These are phyloP conservation scores for Miopithecus talapoin DNA, from an alignment of 2,797 vertebrate genomes.

Conservation along the genomic window DNA sequence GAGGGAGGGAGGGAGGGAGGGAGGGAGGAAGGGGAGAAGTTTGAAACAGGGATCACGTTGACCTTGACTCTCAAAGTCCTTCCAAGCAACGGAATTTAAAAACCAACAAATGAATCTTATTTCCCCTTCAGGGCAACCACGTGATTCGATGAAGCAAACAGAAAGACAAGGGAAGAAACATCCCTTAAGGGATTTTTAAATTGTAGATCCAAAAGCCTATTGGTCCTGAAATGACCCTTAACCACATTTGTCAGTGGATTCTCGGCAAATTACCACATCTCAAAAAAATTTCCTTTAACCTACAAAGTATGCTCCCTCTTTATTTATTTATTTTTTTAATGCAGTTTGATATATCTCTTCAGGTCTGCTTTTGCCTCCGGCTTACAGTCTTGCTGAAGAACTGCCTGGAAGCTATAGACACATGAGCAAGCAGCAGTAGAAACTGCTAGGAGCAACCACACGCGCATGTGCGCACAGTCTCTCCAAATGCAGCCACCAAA, in stretches of 20 bases:
- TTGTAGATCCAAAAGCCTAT: background rate
- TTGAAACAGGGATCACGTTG: background rate
- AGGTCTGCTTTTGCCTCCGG: background rate
- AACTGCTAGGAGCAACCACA: background rate
- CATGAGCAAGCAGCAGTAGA: background rate
- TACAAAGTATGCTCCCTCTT: background rate
- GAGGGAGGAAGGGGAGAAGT: background rate
- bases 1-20: background rate
- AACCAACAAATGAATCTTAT: background rate
- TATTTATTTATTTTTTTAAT: background rate
- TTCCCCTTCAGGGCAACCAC: background rate
- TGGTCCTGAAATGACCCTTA: background rate
- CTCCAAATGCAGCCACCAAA: background rate
- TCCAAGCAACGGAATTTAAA: background rate
- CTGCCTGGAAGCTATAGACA: background rate
- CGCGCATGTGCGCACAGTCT: background rate
- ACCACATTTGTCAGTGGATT: background rate
- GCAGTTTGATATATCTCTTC: background rate
- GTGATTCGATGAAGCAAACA: background rate
- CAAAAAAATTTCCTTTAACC: background rate
- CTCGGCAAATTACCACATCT: background rate
- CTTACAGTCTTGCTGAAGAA: background rate
- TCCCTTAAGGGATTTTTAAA: background rate
- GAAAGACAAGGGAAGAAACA: background rate
- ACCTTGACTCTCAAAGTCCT: background rate